Evolutionary conservation across 1,140 invertebrate species (phyloP).

Genomic region (Dolichoris vasculosae): DNA sequence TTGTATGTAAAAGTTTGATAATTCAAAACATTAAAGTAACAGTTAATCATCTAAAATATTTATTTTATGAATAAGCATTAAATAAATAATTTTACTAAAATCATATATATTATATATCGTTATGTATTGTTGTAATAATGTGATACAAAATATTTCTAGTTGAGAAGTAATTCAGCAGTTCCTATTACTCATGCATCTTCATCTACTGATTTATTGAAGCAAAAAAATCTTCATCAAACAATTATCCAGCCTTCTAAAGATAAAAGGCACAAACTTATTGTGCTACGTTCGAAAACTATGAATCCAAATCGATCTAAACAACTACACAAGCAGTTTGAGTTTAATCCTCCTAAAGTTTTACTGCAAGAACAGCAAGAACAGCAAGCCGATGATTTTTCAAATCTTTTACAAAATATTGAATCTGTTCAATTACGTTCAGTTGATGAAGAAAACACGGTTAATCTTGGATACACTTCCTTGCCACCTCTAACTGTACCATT

Average conservation of each 20-base stretch:
- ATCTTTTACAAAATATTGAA: conserved; percentile 78
- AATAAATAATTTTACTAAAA: too few species aligned
- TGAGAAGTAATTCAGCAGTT: conserved; percentile 59
- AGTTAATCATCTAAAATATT: too few species aligned
- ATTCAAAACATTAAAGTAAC: too few species aligned
- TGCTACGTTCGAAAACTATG: conserved; percentile 74
- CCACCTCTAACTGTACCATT: conserved; percentile 87
- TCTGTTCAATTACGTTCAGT: conserved; percentile 78
- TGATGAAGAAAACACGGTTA: conserved; percentile 70
- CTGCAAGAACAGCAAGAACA: neutral
- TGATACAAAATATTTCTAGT: conserved; percentile 51
- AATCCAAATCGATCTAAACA: conserved; percentile 76
- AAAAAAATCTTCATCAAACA: neutral
- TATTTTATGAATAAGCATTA: too few species aligned
- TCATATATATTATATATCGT: too few species aligned
- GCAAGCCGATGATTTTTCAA: conserved; percentile 73
- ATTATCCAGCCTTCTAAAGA: conserved; percentile 63
- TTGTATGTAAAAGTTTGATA: too few species aligned
- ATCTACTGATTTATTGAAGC: conserved; percentile 57
- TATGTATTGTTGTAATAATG: neutral
- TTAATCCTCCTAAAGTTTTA: neutral
- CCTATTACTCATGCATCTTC: conserved; percentile 66
- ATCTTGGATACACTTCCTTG: conserved; percentile 74
- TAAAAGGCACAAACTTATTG: conserved; percentile 65
- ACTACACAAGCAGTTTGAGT: neutral